Evolutionary conservation across 2,113 vertebrate species (phyloP).

Genomic region (Cyanoramphus novaezelandiae): DNA sequence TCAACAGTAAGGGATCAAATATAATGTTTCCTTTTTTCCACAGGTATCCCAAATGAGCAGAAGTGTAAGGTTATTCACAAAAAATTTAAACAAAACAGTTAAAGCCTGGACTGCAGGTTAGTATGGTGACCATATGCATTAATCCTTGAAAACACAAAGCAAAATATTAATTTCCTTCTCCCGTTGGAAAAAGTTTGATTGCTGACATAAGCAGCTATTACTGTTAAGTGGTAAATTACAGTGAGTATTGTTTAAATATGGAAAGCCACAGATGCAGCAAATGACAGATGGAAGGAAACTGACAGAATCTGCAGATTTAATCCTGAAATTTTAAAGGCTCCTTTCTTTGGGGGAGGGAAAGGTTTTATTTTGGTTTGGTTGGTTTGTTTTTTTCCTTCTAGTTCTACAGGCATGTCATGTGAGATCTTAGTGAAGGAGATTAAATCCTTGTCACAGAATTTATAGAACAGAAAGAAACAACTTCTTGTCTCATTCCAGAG

Average conservation of each 20-base stretch:
- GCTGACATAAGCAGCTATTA: constrained; percentile 53
- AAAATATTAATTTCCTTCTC: constrained; percentile 66
- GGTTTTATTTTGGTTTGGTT: not conserved
- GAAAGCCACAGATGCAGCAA: constrained; percentile 15
- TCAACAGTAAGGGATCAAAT: constrained; percentile 18
- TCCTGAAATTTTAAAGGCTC: not conserved
- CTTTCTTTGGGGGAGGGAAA: not conserved
- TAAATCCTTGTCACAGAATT: not conserved
- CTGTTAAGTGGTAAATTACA: constrained; percentile 55
- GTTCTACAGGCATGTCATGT: not conserved
- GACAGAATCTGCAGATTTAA: not conserved
- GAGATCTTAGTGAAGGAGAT: not conserved
- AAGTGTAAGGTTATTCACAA: constrained; percentile 49
- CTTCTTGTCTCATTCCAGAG: not conserved
- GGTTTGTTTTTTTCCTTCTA: not conserved
- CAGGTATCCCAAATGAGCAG: constrained; percentile 31
- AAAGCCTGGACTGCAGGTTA: not conserved
- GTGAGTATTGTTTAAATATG: constrained; percentile 48
- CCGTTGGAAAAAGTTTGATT: constrained; percentile 51
- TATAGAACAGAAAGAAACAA: not conserved
- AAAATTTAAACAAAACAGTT: not conserved
- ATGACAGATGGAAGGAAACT: constrained; percentile 19
- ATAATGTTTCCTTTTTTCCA: constrained; percentile 13
- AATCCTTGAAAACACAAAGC: constrained; percentile 55
- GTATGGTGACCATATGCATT: constrained; percentile 53